These are phyloP conservation scores for Limonius californicus DNA, from an alignment of 1,140 invertebrate species.

Conservation along the genomic window DNA sequence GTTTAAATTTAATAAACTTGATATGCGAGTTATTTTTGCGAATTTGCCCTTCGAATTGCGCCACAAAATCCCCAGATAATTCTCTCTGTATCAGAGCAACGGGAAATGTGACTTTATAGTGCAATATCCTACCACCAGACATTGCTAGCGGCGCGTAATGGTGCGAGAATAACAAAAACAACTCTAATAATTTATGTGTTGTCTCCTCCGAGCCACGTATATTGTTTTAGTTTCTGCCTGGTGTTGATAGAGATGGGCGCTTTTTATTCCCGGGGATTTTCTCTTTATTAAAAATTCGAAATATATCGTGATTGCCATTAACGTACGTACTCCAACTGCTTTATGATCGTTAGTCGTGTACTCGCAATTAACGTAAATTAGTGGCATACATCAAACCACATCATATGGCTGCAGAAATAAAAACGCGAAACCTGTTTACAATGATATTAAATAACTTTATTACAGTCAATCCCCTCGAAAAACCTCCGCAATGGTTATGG, in stretches of 20 bases:
- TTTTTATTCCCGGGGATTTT: not conserved
- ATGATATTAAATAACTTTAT: not conserved
- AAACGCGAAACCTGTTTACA: not conserved
- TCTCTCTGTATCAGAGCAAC: conserved; percentile 23
- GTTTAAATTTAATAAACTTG: conserved; percentile 27
- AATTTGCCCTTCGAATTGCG: conserved; percentile 23
- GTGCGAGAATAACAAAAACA: conserved; percentile 26
- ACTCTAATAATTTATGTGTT: conserved; percentile 24
- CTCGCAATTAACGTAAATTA: not conserved
- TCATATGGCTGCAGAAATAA: not conserved
- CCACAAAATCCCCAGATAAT: conserved; percentile 26
- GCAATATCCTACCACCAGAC: conserved; percentile 15
- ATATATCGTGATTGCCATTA: not conserved
- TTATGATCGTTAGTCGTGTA: not conserved
- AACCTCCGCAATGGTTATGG: too few relatives aligned
- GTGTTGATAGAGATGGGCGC: not conserved
- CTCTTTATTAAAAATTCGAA: not conserved
- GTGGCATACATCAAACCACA: not conserved
- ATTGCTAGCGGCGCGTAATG: conserved; percentile 19
- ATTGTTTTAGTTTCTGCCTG: conserved; percentile 16
- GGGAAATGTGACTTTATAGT: conserved; percentile 23
- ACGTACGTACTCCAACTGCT: not conserved
- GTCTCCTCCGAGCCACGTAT: conserved; percentile 19
- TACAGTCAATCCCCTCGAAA: not conserved
- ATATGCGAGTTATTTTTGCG: conserved; percentile 23